These are phyloP conservation scores for Drosophila tanythrix DNA, from an alignment of 2,888 invertebrate genomes.

Conservation along the genomic window DNA sequence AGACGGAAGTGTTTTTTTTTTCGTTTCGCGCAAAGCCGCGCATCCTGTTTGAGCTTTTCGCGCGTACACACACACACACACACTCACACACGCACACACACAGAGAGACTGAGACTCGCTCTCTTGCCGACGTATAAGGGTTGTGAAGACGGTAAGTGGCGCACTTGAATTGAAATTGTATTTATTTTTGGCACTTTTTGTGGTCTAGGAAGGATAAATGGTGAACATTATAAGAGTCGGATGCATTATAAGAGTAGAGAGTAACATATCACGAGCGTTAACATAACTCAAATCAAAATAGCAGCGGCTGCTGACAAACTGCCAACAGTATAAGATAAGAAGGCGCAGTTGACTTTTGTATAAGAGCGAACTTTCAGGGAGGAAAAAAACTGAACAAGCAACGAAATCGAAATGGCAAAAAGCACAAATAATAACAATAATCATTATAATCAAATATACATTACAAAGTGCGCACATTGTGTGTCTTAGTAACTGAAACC, in stretches of 20 bases:
- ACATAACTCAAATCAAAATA: constrained; percentile 5
- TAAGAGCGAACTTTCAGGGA: constrained; percentile 20
- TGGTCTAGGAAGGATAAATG: constrained; percentile 13
- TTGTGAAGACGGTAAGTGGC: constrained; percentile 45
- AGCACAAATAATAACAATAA: constrained; percentile 32
- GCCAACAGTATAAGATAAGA: constrained; percentile 3
- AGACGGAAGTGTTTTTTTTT: constrained; percentile 68
- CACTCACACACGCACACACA: not conserved
- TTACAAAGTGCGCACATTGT: constrained; percentile 22
- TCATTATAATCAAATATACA: constrained; percentile 11
- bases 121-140: constrained; percentile 52
- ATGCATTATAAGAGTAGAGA: constrained; percentile 15
- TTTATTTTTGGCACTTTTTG: not conserved
- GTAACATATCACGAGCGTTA: not conserved
- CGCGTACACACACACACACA: constrained; percentile 14
- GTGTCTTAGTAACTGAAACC: constrained; percentile 35
- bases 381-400: not conserved
- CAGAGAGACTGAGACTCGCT: constrained; percentile 26
- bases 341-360: constrained; percentile 6
- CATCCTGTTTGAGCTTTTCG: constrained; percentile 68
- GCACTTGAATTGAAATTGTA: constrained; percentile 34
- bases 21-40: constrained; percentile 48
- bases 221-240: constrained; percentile 30
- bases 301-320: not conserved
- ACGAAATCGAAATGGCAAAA: constrained; percentile 11